Evolutionary conservation across 23 tunicate species (phyloP), one percentile per base, ranked within the genome.

Genomic region (Halocynthia roretzi): DNA sequence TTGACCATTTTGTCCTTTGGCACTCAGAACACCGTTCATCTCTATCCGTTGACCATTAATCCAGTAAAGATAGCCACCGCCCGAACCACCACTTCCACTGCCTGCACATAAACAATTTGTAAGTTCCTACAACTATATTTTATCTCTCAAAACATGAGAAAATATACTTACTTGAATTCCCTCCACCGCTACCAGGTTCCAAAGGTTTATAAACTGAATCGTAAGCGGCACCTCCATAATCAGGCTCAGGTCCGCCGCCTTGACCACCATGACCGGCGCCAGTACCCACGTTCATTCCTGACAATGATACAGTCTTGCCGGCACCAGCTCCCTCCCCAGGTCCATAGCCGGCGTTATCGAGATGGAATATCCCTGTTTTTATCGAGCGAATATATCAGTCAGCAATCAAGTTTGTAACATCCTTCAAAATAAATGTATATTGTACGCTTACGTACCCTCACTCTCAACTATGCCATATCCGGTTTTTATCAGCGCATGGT

Each of bases 391-490:
- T 15, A 15, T 15, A 60, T 60, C 17, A 15, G 19, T 68, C 7
- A 20, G 53, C 52, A 49, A 19, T 6, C 7, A n/a, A 67, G 23
- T 11, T 20, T 67, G 72, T 20, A 11, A 67, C 31, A 17, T 20
- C 72, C 72, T 0, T n/a, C 1, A 67, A n/a, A 11, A 12, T 67
- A 67, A 18, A 67, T 17, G 72, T n/a, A 15, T 68, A 68, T n/a
- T 12, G 31, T n/a, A 10, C 44, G 44, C 4, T 31, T 31, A 31
- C 40, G 49, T 56, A 76, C 80, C 80, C 61, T 76, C 80, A 58
- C 80, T 76, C 61, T 76, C 80, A 9, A 76, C 67, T 52, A 76
- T 68, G 49, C 80, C 80, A 76, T 76, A 76, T 10, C 80, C 80
- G 54, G 80, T 58, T 11, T 54, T 56, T 52, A 76, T 20, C 21